A percentile compares a stretch with the other conserved stretches of the same genome.
Evolutionary conservation across 1,140 invertebrate genomes (phyloP).

Genomic region (Drosophila kohkoa): DNA sequence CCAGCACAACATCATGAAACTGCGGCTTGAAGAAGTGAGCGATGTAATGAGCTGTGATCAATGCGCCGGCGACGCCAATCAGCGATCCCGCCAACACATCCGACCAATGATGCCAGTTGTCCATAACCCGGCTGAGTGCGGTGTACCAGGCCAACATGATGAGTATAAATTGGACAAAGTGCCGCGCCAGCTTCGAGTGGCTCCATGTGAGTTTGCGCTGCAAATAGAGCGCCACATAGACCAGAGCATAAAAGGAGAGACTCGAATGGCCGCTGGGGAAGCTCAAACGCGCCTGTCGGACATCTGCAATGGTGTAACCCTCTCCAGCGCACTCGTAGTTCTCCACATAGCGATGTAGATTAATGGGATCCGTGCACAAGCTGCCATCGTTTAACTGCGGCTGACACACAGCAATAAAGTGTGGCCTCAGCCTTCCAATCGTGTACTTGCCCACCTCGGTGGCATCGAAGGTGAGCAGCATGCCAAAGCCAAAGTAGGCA

Average conservation of each 20-base stretch:
- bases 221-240: slow-evolving; percentile 93
- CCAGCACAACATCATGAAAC: slow-evolving; percentile 20
- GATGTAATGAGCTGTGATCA: slow-evolving; percentile 71
- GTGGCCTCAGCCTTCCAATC: slow-evolving; percentile 95
- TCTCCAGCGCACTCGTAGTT: slow-evolving; percentile 88
- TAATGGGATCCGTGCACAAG: slow-evolving; percentile 86
- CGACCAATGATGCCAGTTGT: slow-evolving; percentile 82
- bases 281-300: slow-evolving; percentile 91
- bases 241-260: slow-evolving; percentile 91
- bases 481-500: slow-evolving; percentile 93
- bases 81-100: slow-evolving; percentile 71
- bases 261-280: slow-evolving; percentile 94
- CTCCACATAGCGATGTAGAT: slow-evolving; percentile 88
- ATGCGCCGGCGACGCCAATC: slow-evolving; percentile 59
- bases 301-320: slow-evolving; percentile 85
- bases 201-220: slow-evolving; percentile 90
- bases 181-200: slow-evolving; percentile 90
- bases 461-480: slow-evolving; percentile 91
- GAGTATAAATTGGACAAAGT: slow-evolving; percentile 91
- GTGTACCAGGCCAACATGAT: slow-evolving; percentile 85
- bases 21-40: slow-evolving; percentile 56
- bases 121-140: slow-evolving; percentile 75
- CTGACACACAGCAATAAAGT: slow-evolving; percentile 92
- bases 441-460: slow-evolving; percentile 97
- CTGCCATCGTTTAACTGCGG: slow-evolving; percentile 86